These are phyloP conservation scores for Candidula unifasciata DNA, from an alignment of 2,888 invertebrate species.

Conservation along the genomic window DNA sequence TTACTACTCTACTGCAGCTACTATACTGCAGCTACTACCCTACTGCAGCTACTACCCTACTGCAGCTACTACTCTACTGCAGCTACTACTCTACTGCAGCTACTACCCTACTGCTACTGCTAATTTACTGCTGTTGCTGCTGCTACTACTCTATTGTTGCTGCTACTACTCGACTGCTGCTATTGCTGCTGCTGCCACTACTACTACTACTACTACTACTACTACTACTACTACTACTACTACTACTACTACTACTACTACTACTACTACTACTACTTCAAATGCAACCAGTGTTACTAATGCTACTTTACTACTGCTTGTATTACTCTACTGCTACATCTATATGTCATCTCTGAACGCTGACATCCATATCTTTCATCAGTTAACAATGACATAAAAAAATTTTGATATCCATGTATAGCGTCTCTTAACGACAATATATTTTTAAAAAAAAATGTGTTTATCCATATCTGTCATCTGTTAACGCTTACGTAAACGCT, in stretches of 20 bases:
- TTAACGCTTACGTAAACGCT: neutral
- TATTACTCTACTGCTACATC: too few species aligned
- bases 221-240: neutral
- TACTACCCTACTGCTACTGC: neutral
- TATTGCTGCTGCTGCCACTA: neutral
- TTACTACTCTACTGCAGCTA: too few species aligned
- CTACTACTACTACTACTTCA: constrained; percentile 21
- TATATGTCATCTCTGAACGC: too few species aligned
- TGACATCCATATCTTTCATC: too few species aligned
- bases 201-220: constrained; percentile 20
- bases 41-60: neutral
- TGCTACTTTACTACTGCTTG: too few species aligned
- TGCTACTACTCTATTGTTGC: neutral
- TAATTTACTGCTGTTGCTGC: neutral
- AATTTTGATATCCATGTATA: too few species aligned
- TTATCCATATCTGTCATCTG: too few species aligned
- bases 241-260: constrained; percentile 25
- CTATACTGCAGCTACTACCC: too few species aligned
- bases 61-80: neutral
- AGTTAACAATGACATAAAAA: too few species aligned
- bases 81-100: neutral
- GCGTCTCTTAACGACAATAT: too few species aligned
- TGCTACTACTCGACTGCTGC: neutral
- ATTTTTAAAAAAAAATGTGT: too few species aligned
- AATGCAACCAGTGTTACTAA: neutral